Conservation (phyloP, 2,797 vertebrate genomes). For the Crenichthys baileyi region DNA sequence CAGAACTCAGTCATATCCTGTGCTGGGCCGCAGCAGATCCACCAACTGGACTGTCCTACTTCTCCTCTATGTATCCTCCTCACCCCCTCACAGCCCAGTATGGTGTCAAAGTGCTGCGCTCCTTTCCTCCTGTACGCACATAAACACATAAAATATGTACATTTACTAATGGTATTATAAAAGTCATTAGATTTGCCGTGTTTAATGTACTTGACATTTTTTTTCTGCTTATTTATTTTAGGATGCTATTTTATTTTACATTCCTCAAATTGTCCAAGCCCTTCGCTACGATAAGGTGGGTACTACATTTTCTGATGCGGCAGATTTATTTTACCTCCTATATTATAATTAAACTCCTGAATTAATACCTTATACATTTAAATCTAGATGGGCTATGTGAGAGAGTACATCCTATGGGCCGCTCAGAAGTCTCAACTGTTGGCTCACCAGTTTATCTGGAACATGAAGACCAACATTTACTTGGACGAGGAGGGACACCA, state of each 20-base stretch:
- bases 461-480: constrained; percentile 98
- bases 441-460: constrained; percentile 98
- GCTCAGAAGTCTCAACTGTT: constrained; percentile 95
- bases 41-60: constrained; percentile 95
- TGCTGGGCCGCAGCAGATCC: constrained; percentile 96
- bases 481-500: constrained; percentile 92
- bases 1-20: constrained; percentile 94
- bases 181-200: neutral
- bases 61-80: constrained; percentile 96
- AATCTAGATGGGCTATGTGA: constrained; percentile 94
- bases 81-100: constrained; percentile 97
- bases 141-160: neutral
- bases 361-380: neutral
- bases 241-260: constrained; percentile 98
- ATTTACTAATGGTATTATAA: neutral
- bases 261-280: constrained; percentile 97
- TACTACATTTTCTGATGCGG: neutral
- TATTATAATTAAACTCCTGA: neutral
- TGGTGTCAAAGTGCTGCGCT: constrained; percentile 94
- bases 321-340: neutral
- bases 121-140: constrained; percentile 90
- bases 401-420: constrained; percentile 97
- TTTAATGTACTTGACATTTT: neutral
- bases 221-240: constrained; percentile 50
- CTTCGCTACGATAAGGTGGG: constrained; percentile 95